Percentiles rank a stretch among this genome's conserved stretches.
Conservation (phyloP, 2,113 vertebrate species). For the Bothrops jararaca region DNA sequence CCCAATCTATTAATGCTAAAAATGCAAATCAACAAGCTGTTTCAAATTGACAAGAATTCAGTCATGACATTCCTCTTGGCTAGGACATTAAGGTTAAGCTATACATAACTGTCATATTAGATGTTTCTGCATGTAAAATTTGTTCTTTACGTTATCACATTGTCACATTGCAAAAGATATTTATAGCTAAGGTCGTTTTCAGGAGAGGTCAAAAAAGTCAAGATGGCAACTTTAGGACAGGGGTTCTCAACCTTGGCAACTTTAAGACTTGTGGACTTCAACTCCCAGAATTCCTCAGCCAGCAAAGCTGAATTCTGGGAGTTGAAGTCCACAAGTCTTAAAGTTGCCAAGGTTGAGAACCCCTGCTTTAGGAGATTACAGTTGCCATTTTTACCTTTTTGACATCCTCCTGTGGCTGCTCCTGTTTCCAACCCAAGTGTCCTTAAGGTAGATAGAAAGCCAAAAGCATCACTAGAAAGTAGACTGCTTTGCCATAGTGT, state of each 20-base stretch:
- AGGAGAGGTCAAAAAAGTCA: background rate
- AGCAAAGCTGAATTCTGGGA: no score
- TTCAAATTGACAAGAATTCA: background rate
- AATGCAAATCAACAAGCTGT: constrained; percentile 24
- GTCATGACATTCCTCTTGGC: background rate
- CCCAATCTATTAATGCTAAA: constrained; percentile 1
- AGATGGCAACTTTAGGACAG: background rate
- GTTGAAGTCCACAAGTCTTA: no score
- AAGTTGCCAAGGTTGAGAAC: no score
- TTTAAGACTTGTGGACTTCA: no score
- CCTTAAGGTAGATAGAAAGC: background rate
- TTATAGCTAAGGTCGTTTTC: background rate
- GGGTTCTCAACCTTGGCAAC: no score
- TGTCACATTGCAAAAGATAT: background rate
- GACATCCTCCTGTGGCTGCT: background rate
- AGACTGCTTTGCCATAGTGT: background rate
- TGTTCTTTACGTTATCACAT: background rate
- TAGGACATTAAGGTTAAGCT: background rate
- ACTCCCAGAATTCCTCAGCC: no score
- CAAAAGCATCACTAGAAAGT: background rate
- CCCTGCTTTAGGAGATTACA: background rate
- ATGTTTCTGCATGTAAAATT: background rate
- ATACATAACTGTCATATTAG: background rate
- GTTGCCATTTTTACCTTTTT: background rate
- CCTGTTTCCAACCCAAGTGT: background rate